Percentiles rank a stretch among this genome's conserved stretches.
phyloP scores from a whole-genome alignment of 2,888 invertebrate species.

The Uropetala carovei region DNA sequence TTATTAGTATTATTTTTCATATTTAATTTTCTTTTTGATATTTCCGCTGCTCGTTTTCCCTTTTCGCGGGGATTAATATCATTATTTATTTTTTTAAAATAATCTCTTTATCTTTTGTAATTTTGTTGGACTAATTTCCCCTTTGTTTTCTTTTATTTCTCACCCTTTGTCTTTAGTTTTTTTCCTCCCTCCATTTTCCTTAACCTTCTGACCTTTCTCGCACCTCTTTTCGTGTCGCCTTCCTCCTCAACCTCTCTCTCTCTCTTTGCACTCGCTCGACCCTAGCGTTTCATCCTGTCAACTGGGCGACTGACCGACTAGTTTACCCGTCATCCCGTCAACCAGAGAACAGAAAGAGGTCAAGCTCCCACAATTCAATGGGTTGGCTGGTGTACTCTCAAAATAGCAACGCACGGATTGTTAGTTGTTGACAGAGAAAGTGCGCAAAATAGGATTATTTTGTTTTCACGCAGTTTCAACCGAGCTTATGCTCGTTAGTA shows the following conservation, averaged over 20 bases:
- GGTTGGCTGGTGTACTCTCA: conserved; percentile 33
- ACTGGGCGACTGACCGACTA: conserved; percentile 52
- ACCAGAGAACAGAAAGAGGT: conserved; percentile 46
- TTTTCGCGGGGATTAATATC: no score
- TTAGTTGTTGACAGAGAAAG: conserved; percentile 32
- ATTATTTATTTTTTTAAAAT: no score
- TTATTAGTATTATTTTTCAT: no score
- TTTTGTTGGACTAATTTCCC: no score
- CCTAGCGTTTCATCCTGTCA: conserved; percentile 57
- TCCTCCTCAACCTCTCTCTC: not conserved
- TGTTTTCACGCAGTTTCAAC: conserved; percentile 13
- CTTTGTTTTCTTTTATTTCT: no score
- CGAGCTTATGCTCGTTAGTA: no score
- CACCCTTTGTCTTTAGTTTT: no score
- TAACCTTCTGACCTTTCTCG: not conserved
- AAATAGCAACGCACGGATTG: conserved; percentile 35
- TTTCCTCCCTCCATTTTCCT: not conserved
- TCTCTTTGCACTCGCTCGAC: not conserved
- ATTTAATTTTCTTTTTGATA: no score
- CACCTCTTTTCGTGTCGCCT: not conserved
- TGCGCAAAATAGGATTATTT: conserved; percentile 11
- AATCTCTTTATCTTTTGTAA: no score
- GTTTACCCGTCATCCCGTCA: conserved; percentile 59
- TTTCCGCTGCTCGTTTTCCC: no score
- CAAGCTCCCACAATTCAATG: conserved; percentile 44